Percentiles rank a stretch among this genome's conserved stretches.
These are phyloP conservation scores for Hyla sarda DNA, from an alignment of 2,113 vertebrate species.

Conservation along the genomic window DNA sequence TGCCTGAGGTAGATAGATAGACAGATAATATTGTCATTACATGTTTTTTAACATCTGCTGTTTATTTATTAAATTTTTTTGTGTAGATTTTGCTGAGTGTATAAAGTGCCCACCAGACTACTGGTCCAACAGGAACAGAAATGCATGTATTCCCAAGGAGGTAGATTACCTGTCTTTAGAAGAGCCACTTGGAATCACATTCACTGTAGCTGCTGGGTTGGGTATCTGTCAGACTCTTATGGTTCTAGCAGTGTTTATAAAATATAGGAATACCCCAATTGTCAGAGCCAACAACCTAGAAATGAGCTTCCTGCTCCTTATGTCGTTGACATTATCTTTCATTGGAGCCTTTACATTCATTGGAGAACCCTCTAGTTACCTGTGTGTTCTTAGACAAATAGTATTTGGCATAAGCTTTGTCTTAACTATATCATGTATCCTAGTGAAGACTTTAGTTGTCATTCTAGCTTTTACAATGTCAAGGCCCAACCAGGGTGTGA, in stretches of 20 bases:
- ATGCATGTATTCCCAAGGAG: constrained; percentile 62
- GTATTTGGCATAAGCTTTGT: constrained; percentile 72
- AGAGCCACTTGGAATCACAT: constrained; percentile 60
- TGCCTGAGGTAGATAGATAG: background rate
- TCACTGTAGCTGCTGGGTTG: constrained; percentile 52
- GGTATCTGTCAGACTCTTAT: constrained; percentile 68
- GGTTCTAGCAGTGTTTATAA: constrained; percentile 72
- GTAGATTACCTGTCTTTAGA: constrained; percentile 66
- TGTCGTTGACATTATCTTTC: constrained; percentile 75
- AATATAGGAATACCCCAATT: constrained; percentile 71
- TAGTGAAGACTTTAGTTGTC: constrained; percentile 74
- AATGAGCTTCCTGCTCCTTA: constrained; percentile 77
- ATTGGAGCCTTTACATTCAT: constrained; percentile 73
- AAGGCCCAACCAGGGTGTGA: constrained; percentile 69
- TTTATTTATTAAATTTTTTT: background rate
- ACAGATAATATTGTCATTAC: background rate
- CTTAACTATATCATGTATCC: constrained; percentile 72
- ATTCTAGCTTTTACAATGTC: constrained; percentile 71
- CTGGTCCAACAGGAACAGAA: constrained; percentile 63
- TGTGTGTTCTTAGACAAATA: constrained; percentile 73
- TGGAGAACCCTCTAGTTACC: constrained; percentile 65
- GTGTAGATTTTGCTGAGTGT: constrained; percentile 64
- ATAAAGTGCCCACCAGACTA: constrained; percentile 64
- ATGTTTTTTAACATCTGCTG: background rate
- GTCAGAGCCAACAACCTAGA: constrained; percentile 75